phyloP scores from a whole-genome alignment of 2,888 invertebrate genomes.

The Rhimphoctona megacephalus region DNA sequence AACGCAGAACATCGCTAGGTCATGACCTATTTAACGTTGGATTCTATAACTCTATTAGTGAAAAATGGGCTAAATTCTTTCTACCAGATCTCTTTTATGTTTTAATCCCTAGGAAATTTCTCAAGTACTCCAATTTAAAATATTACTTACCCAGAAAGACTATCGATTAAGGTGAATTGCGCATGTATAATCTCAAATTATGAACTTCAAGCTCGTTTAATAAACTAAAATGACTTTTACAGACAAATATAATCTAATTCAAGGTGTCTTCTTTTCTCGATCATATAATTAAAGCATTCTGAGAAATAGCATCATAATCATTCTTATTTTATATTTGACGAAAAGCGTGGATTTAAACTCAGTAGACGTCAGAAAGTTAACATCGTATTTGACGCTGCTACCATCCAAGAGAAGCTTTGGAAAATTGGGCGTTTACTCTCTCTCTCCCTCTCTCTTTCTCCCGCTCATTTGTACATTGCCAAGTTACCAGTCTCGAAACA shows the following conservation, averaged over 20 bases:
- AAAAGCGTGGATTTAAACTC: slow-evolving; percentile 12
- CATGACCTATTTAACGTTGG: background rate
- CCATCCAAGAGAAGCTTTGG: slow-evolving; percentile 26
- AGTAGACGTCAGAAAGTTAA: slow-evolving; percentile 12
- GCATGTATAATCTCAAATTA: background rate
- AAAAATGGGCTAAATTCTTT: background rate
- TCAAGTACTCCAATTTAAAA: background rate
- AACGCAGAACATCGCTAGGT: background rate
- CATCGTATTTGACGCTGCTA: slow-evolving; percentile 35
- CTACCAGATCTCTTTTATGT: background rate
- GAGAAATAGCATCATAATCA: slow-evolving; percentile 32
- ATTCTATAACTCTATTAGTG: background rate
- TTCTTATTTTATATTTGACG: background rate
- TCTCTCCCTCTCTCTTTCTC: background rate
- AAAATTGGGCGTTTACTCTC: slow-evolving; percentile 42
- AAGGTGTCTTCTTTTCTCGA: slow-evolving; percentile 20
- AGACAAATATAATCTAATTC: slow-evolving; percentile 13
- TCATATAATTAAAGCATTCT: slow-evolving; percentile 40
- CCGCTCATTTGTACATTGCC: background rate
- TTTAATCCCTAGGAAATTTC: background rate
- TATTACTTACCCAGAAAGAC: background rate
- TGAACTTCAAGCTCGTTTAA: background rate
- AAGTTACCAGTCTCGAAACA: slow-evolving; percentile 17
- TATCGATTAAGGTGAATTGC: background rate
- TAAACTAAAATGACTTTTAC: slow-evolving; percentile 7